Conservation (phyloP, 2,888 invertebrate species). For the Pterostichus niger region DNA sequence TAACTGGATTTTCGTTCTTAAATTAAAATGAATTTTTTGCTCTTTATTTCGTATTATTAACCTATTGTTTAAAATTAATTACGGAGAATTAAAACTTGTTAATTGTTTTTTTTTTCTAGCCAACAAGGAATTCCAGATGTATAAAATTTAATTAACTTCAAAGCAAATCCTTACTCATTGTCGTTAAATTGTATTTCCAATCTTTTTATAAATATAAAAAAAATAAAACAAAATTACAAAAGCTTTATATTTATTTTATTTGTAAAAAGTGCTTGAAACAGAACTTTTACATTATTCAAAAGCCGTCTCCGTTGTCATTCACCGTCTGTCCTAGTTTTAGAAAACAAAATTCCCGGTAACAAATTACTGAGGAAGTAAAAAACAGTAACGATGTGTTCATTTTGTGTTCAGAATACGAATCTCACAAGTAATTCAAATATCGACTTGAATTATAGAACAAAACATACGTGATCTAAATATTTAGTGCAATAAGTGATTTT, state of each 20-base stretch:
- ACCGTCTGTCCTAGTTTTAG: slow-evolving; percentile 39
- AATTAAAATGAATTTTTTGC: too few species aligned
- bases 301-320: slow-evolving; percentile 31
- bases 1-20: too few species aligned
- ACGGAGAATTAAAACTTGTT: too few species aligned
- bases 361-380: slow-evolving; percentile 40
- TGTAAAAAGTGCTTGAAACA: slow-evolving; percentile 3
- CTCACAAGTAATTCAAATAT: slow-evolving; percentile 4
- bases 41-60: too few species aligned
- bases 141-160: not conserved
- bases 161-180: not conserved
- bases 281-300: slow-evolving; percentile 28
- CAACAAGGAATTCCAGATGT: too few species aligned
- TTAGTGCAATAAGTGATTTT: not conserved
- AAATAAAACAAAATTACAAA: not conserved
- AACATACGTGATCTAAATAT: slow-evolving; percentile 1
- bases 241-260: slow-evolving; percentile 17
- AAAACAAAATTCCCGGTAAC: slow-evolving; percentile 41
- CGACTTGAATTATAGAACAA: slow-evolving; percentile 12
- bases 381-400: slow-evolving; percentile 17
- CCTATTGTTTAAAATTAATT: too few species aligned
- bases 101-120: too few species aligned
- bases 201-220: not conserved
- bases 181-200: not conserved
- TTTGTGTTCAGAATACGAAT: slow-evolving; percentile 27